Conservation (phyloP, 30 jellyfish, hydroid and myxozoan genomes). For the Clytia hemisphaerica region DNA sequence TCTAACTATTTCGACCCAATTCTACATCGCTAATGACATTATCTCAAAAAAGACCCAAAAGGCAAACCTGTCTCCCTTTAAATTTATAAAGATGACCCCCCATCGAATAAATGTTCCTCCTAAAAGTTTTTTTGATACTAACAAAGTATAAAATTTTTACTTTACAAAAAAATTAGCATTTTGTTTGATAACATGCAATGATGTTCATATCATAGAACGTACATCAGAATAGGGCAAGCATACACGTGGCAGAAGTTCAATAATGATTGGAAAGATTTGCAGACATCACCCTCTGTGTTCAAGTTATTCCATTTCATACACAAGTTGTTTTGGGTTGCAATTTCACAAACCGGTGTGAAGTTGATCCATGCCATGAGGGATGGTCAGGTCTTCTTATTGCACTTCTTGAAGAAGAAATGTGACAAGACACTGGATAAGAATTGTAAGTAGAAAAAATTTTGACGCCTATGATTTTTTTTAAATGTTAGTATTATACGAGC, state of each 20-base stretch:
- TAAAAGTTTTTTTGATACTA: too few species aligned
- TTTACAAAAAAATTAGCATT: too few species aligned
- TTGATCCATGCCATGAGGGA: not conserved
- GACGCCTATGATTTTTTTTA: not conserved
- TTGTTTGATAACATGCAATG: too few species aligned
- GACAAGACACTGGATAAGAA: not conserved
- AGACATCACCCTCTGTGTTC: not conserved
- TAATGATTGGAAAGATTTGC: conserved; percentile 7
- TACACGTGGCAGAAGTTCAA: not conserved
- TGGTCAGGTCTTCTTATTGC: not conserved
- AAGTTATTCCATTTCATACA: conserved; percentile 5
- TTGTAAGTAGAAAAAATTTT: not conserved
- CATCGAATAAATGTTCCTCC: too few species aligned
- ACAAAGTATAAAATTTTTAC: too few species aligned
- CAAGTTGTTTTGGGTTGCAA: not conserved
- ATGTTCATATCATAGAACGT: too few species aligned
- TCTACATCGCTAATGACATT: too few species aligned
- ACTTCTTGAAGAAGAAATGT: not conserved
- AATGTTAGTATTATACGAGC: not conserved
- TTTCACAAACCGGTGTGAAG: not conserved
- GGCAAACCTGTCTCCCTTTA: too few species aligned
- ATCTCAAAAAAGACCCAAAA: too few species aligned
- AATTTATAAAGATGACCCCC: too few species aligned
- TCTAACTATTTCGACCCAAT: too few species aligned
- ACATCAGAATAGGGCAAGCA: not conserved